Percentiles rank a stretch among this genome's conserved stretches.
Conservation (phyloP, 2,113 vertebrate species). For the Rhinichthys klamathensis region DNA sequence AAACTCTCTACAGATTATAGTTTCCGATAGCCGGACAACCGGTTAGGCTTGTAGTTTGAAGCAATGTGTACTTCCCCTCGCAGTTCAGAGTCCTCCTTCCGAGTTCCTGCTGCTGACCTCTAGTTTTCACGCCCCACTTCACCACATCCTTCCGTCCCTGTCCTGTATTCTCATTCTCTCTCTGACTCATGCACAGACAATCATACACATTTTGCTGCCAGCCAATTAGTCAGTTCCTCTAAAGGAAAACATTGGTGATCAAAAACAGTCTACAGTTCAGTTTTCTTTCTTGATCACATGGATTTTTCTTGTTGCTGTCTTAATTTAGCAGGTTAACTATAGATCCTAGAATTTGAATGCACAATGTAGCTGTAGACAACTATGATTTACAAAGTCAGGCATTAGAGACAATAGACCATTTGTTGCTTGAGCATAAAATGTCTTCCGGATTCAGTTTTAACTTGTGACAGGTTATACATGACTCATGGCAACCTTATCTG, state of each 20-base stretch:
- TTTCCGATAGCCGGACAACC: conserved; percentile 28
- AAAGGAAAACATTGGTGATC: background rate
- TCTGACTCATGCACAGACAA: conserved; percentile 8
- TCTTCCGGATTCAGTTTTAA: conserved; percentile 5
- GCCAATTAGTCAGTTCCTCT: conserved; percentile 48
- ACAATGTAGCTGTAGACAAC: background rate
- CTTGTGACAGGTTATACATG: conserved; percentile 14
- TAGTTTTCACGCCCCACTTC: conserved; percentile 62
- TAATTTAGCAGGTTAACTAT: background rate
- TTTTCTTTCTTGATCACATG: background rate
- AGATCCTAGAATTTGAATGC: background rate
- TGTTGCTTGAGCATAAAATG: conserved; percentile 12
- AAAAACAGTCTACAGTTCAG: background rate
- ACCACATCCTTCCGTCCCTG: conserved; percentile 71
- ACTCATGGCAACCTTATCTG: conserved; percentile 1
- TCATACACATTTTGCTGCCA: conserved; percentile 58
- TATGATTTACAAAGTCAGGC: background rate
- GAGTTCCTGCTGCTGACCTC: conserved; percentile 76
- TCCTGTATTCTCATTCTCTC: background rate
- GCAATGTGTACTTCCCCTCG: conserved; percentile 58
- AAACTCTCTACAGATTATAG: background rate
- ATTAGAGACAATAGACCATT: conserved; percentile 12
- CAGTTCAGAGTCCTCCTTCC: conserved; percentile 57
- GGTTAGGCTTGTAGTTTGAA: conserved; percentile 44
- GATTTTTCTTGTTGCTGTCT: background rate